Conservation (phyloP, 2,113 vertebrate species). For the Elgaria multicarinata region DNA sequence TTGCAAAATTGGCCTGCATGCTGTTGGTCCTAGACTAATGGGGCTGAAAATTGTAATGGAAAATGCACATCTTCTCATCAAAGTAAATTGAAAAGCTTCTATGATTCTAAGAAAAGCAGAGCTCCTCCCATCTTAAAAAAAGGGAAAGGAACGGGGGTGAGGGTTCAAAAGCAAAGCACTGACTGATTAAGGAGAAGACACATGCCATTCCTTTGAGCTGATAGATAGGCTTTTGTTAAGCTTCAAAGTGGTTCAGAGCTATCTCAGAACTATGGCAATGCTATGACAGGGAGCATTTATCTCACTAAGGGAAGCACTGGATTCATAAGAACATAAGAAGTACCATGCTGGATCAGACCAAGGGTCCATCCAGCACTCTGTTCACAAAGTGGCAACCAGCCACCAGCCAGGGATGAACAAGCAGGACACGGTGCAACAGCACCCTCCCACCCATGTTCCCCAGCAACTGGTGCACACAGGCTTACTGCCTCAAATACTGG, state of each 20-base stretch:
- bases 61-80: background rate
- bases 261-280: accelerated
- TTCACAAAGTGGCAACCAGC: too few relatives aligned
- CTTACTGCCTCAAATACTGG: too few relatives aligned
- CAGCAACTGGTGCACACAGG: too few relatives aligned
- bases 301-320: too few relatives aligned
- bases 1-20: accelerated
- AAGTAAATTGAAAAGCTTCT: background rate
- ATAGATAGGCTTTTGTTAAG: accelerated
- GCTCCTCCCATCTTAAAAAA: accelerated
- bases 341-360: too few relatives aligned
- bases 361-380: too few relatives aligned
- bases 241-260: background rate
- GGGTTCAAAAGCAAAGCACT: background rate
- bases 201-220: background rate
- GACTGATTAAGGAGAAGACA: background rate
- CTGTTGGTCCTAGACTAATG: background rate
- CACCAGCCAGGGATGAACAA: too few relatives aligned
- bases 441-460: too few relatives aligned
- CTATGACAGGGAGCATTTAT: background rate
- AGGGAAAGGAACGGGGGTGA: background rate
- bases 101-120: accelerated
- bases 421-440: too few relatives aligned
- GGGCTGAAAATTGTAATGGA: background rate
- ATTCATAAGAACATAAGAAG: too few relatives aligned